phyloP scores from a whole-genome alignment of 2,113 vertebrate genomes.

The Nesoenas mayeri region DNA sequence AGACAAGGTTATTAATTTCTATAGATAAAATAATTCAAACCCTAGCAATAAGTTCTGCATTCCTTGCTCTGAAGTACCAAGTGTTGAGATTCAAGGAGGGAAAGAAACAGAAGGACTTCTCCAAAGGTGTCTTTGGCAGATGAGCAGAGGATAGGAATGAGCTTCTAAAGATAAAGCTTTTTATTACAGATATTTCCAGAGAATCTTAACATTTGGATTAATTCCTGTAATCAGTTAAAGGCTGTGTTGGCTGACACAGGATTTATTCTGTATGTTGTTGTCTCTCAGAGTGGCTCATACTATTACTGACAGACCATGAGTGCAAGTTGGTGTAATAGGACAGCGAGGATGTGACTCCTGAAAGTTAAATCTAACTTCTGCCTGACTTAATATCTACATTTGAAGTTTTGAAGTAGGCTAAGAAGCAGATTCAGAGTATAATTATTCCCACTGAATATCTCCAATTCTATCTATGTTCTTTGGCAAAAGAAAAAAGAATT shows the following conservation, averaged over 20 bases:
- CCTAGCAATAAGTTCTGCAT: background rate
- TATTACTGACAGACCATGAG: background rate
- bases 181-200: background rate
- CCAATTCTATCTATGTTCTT: background rate
- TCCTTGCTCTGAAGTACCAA: background rate
- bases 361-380: background rate
- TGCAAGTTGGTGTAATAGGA: background rate
- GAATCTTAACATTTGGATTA: background rate
- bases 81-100: background rate
- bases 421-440: background rate
- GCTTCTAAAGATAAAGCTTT: background rate
- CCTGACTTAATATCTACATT: background rate
- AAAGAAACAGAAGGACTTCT: background rate
- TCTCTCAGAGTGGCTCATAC: background rate
- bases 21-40: background rate
- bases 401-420: background rate
- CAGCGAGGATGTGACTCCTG: background rate
- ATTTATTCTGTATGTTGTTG: background rate
- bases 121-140: background rate
- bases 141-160: background rate
- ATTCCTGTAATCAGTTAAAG: background rate
- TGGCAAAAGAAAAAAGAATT: background rate
- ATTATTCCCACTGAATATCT: background rate
- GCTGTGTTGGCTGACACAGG: accelerated
- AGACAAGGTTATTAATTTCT: background rate